phyloP scores from a whole-genome alignment of 2,113 vertebrate genomes.

The Chamaea fasciata region DNA sequence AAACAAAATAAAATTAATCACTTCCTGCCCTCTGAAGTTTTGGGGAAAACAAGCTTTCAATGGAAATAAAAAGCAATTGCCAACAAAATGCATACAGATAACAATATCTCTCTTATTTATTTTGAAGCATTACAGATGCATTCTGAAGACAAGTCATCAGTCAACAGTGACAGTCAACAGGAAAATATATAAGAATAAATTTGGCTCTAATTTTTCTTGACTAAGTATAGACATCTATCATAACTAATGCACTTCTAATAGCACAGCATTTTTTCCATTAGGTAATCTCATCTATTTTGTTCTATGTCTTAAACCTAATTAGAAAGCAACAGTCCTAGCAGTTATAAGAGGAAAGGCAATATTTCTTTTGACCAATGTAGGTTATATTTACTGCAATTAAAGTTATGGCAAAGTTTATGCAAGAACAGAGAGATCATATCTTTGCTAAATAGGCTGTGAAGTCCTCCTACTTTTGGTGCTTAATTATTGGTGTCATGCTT shows the following conservation, averaged over 20 bases:
- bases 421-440: conserved; percentile 56
- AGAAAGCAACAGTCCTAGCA: conserved; percentile 56
- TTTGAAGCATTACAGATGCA: conserved; percentile 53
- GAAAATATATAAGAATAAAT: conserved; percentile 70
- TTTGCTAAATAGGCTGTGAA: conserved; percentile 75
- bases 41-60: neutral
- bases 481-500: conserved; percentile 77
- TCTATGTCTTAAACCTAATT: conserved; percentile 67
- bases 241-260: conserved; percentile 68
- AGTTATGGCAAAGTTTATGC: conserved; percentile 66
- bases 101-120: conserved; percentile 55
- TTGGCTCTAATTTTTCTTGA: conserved; percentile 71
- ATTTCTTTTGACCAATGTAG: conserved; percentile 59
- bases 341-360: conserved; percentile 42
- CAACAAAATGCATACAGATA: neutral
- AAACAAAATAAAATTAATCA: neutral
- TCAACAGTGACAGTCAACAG: conserved; percentile 60
- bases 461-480: conserved; percentile 69
- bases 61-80: neutral
- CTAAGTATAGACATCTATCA: conserved; percentile 72
- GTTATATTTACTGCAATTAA: conserved; percentile 59
- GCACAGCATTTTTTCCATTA: conserved; percentile 14
- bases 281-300: conserved; percentile 64
- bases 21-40: neutral
- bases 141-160: conserved; percentile 64